Percentiles rank a stretch among this genome's conserved stretches.
Evolutionary conservation across 2,888 invertebrate genomes (phyloP).

Genomic region (Andricus curvator): DNA sequence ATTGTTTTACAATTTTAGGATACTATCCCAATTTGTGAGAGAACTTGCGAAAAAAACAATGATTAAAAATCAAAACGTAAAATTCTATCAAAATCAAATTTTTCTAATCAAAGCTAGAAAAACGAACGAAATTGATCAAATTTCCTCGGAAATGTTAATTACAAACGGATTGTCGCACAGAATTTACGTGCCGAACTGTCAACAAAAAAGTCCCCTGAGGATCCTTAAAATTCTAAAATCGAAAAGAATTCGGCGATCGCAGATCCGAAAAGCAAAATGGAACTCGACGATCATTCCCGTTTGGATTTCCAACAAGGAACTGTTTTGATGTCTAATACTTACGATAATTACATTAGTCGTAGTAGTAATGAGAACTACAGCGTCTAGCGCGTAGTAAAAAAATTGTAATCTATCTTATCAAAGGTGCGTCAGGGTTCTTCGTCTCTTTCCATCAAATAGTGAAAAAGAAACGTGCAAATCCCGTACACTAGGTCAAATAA

Average conservation of each 20-base stretch:
- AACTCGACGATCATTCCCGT: not conserved
- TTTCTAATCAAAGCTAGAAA: slow-evolving; percentile 21
- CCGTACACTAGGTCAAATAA: not conserved
- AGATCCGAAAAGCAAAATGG: slow-evolving; percentile 1
- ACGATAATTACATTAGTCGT: slow-evolving; percentile 39
- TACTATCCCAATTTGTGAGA: not conserved
- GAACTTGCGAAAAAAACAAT: not conserved
- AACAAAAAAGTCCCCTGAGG: slow-evolving; percentile 4
- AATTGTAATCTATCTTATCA: slow-evolving; percentile 31
- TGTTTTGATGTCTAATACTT: slow-evolving; percentile 29
- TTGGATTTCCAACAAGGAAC: not conserved
- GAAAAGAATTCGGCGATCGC: not conserved
- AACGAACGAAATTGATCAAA: slow-evolving; percentile 8
- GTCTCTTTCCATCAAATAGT: not conserved
- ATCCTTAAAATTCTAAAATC: slow-evolving; percentile 4
- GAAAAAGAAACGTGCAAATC: not conserved
- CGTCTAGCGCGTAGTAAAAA: not conserved
- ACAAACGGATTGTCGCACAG: not conserved
- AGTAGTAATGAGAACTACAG: slow-evolving; percentile 6
- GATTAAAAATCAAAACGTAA: not conserved
- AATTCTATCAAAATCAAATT: not conserved
- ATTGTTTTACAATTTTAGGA: not conserved
- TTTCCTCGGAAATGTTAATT: not conserved
- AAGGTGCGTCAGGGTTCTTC: slow-evolving; percentile 30
- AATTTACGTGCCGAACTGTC: not conserved